A percentile compares a stretch with the other conserved stretches of the same genome.
Evolutionary conservation across 2,888 invertebrate genomes (phyloP).

Genomic region (Hipparchia sbordonii): DNA sequence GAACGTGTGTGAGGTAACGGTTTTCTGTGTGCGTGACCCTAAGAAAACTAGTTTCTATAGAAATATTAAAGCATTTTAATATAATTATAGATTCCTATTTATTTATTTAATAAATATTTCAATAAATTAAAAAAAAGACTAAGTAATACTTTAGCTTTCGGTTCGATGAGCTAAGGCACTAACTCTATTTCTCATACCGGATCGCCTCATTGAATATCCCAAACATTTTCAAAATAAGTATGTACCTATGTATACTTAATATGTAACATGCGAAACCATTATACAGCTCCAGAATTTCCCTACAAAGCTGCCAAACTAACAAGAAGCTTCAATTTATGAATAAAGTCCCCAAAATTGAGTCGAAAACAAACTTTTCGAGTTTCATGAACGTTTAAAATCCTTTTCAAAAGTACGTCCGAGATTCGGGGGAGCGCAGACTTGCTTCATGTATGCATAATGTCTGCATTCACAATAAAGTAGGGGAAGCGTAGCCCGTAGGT

Average conservation of each 20-base stretch:
- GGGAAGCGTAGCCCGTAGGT: background rate
- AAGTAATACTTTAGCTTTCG: too few relatives aligned
- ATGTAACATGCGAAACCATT: background rate
- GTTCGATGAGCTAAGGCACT: too few relatives aligned
- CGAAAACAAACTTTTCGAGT: conserved; percentile 20
- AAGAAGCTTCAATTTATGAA: conserved; percentile 2
- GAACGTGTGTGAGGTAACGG: conserved; percentile 54
- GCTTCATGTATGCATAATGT: conserved; percentile 20
- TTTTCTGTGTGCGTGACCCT: conserved; percentile 39
- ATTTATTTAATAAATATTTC: background rate
- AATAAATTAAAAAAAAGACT: too few relatives aligned
- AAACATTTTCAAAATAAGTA: background rate
- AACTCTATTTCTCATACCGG: too few relatives aligned
- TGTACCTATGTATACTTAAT: background rate
- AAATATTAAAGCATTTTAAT: background rate
- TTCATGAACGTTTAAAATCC: conserved; percentile 21
- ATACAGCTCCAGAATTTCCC: background rate
- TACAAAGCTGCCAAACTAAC: background rate
- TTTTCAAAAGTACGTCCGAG: conserved; percentile 16
- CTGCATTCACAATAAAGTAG: conserved; percentile 9
- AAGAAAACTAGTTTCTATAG: conserved; percentile 26
- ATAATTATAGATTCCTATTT: background rate
- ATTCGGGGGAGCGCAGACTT: conserved; percentile 1
- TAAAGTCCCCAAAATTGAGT: conserved; percentile 23
- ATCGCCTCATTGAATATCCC: background rate